Evolutionary conservation across 2,888 invertebrate species (phyloP), one percentile per base, ranked within the genome.

Genomic region (Phaedon cochleariae): DNA sequence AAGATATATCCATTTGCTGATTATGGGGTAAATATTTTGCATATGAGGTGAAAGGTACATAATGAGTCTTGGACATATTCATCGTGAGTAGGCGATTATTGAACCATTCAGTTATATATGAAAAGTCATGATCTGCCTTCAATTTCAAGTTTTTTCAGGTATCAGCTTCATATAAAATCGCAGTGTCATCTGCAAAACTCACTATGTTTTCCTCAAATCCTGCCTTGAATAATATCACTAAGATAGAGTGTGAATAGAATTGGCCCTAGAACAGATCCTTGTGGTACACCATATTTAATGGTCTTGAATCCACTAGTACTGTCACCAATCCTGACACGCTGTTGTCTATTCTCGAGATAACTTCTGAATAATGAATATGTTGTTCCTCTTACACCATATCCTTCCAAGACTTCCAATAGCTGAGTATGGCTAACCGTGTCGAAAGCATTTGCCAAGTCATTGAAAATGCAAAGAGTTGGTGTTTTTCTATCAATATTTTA

Each of bases 131-230:
- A 49, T 41, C 53, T 17, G 41, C 20, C 15, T 21, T 41, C 21
- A 9, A 15, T 34, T 64, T 64, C 46, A 64, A 31, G 3, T 45
- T 12, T 34, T 59, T 26, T 54, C 64, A 64, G 29, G 64, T 53
- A 12, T 51, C 41, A 17, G 17, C 59, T 48, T 53, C 45, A 46
- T 58, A 59, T 7, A 64, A 52, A 15, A 64, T 6, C 7, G 22
- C 46, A 2, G 46, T 58, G 18, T 58, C 58, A 18, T 58, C 46
- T 26, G 59, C 49, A 49, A 49, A 59, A 34, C 45, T 46, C 12
- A 46, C 26, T 46, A 48, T 59, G 10, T 49, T 49, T 3, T 31
- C 29, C 31, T 53, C 31, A 31, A 26, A 17, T 29, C 31, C 34
- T 34, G 34, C 21, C 7, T 48, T 59, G 31, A 29, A 59, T 34